Base-by-base conservation (phyloP, 2,888 invertebrate species). In the Alentia gelatinosa region DNA sequence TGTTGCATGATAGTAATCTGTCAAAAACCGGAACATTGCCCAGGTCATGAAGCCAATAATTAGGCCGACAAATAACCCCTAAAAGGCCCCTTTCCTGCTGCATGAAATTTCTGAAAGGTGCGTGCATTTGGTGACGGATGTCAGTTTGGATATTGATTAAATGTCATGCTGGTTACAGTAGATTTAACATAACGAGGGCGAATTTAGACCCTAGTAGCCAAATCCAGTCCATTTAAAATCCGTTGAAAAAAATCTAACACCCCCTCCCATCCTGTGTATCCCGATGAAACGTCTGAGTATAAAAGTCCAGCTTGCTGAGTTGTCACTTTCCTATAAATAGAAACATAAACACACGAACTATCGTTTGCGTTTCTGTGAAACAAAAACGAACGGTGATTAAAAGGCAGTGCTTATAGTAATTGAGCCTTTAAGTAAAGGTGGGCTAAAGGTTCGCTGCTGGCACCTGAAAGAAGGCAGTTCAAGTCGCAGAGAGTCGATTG, bases 21-120 rank as follows among this genome's bases (percentile, higher is more conserved):
- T n/a, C n/a, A n/a, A n/a, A n/a, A n/a, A 56, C 56, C n/a, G 19
- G 56, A 56, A 56, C 56, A 19, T n/a, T 3, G 56, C 56, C 19
- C n/a, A 56, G 56, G 56, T 56, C 56, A 56, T n/a, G n/a, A n/a
- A n/a, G n/a, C 56, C n/a, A n/a, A 56, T n/a, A 56, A n/a, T 56
- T 5, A n/a, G 19, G 30, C 15, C 5, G n/a, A 68, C 68, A 68
- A 30, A 68, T 68, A 68, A 68, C 26, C 7, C 47, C 26, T 30
- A 30, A 9, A 30, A n/a, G 56, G n/a, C 12, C 68, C 68, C 68
- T 68, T 68, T 19, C 4, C 68, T n/a, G 68, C 23, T 19, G 68
- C n/a, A n/a, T 68, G 26, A 26, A 19, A 68, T 30, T 68, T 30
- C 68, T 26, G 26, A 68, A 68, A 68, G 33, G 26, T 12, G 30